Percentiles rank a stretch among this genome's conserved stretches.
Conservation (phyloP, 2,888 invertebrate genomes). For the Desoria tigrina region DNA sequence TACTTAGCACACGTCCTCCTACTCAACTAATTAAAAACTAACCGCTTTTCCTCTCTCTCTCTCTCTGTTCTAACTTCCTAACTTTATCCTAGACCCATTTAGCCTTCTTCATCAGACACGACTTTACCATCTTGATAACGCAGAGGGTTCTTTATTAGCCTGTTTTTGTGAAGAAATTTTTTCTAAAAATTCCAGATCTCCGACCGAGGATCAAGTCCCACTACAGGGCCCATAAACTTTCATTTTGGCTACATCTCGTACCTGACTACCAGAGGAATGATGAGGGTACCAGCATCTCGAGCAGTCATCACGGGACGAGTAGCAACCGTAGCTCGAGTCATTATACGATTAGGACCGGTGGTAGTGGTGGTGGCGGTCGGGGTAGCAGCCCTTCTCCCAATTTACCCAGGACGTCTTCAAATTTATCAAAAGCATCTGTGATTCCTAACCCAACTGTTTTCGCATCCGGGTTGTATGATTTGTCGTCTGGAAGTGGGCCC, state of each 20-base stretch:
- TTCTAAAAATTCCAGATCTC: constrained; percentile 66
- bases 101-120: constrained; percentile 12
- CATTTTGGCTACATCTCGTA: constrained; percentile 91
- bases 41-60: constrained; percentile 10
- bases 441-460: constrained; percentile 35
- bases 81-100: background rate
- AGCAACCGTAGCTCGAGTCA: constrained; percentile 69
- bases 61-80: background rate
- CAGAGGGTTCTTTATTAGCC: background rate
- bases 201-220: constrained; percentile 89
- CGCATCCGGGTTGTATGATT: constrained; percentile 54
- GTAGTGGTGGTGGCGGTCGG: background rate
- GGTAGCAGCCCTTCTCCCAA: constrained; percentile 4
- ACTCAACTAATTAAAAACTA: constrained; percentile 35
- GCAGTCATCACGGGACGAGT: constrained; percentile 79
- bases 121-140: constrained; percentile 7
- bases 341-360: constrained; percentile 46
- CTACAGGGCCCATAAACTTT: constrained; percentile 89
- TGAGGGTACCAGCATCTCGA: constrained; percentile 81
- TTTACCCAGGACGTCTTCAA: constrained; percentile 58
- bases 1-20: constrained; percentile 12
- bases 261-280: constrained; percentile 82
- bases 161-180: background rate
- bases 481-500: constrained; percentile 14
- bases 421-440: constrained; percentile 55